phyloP scores from a whole-genome alignment of 2,797 vertebrate genomes.

The Syncerus caffer region DNA sequence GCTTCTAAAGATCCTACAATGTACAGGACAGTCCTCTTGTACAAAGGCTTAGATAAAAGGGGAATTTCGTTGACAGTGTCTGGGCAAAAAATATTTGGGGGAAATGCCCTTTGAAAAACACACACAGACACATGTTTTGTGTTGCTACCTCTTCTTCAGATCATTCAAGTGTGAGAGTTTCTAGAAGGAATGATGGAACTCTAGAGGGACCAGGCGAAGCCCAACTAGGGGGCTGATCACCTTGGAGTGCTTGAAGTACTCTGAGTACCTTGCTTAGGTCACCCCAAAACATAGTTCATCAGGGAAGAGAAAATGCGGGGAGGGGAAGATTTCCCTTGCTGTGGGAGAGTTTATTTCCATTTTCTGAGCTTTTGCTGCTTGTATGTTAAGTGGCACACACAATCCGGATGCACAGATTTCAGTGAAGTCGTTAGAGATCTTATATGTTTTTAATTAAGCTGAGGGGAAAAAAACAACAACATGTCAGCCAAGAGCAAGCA shows the following conservation, averaged over 20 bases:
- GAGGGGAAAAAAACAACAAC: neutral
- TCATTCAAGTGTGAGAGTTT: neutral
- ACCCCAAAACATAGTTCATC: neutral
- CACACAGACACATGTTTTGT: neutral
- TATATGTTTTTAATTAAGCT: slow-evolving; percentile 7
- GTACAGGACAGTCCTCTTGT: neutral
- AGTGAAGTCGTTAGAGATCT: neutral
- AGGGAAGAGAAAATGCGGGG: neutral
- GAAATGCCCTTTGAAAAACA: neutral
- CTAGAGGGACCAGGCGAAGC: neutral
- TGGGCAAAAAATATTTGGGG: neutral
- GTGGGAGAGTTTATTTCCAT: neutral
- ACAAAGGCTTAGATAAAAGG: neutral
- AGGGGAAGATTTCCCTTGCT: neutral
- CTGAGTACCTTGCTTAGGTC: neutral
- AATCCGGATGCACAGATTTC: neutral
- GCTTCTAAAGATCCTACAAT: neutral
- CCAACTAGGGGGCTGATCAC: neutral
- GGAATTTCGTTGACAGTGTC: neutral
- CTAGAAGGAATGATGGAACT: neutral
- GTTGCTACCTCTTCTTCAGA: neutral
- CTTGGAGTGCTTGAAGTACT: neutral
- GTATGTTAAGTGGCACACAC: neutral
- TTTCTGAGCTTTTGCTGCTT: neutral
- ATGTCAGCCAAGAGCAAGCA: neutral